A percentile compares a stretch with the other conserved stretches of the same genome.
Conservation (phyloP, 2,113 vertebrate species). For the Candoia aspera region DNA sequence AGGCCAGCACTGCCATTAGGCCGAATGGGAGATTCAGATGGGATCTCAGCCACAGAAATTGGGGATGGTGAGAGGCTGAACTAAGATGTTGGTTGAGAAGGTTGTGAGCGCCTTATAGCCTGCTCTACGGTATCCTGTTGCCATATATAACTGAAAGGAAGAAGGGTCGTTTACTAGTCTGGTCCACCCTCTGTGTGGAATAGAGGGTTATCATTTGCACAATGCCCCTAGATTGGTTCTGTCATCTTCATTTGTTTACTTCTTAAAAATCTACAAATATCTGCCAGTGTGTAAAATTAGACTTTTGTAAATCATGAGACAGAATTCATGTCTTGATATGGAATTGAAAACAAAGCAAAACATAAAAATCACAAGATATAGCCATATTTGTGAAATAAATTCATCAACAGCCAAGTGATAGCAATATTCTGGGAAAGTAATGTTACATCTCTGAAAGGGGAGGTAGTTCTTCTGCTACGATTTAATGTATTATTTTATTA, state of each 20-base stretch:
- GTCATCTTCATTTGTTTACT: slow-evolving; percentile 15
- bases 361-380: background rate
- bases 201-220: background rate
- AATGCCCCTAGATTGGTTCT: background rate
- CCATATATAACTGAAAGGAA: background rate
- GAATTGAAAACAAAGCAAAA: no score
- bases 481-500: background rate
- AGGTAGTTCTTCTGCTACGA: background rate
- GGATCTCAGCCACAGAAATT: background rate
- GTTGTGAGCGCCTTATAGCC: background rate
- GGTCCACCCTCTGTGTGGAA: background rate
- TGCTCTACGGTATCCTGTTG: background rate
- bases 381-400: background rate
- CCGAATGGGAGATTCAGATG: background rate
- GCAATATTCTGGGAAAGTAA: background rate
- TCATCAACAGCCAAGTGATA: background rate
- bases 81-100: background rate
- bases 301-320: background rate
- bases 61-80: background rate
- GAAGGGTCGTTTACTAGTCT: background rate
- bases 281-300: background rate
- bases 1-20: background rate
- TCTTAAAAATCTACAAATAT: background rate
- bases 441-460: background rate
- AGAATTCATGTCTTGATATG: background rate